Percentiles rank a stretch among this genome's conserved stretches.
Conservation (phyloP, 2,797 vertebrate species). For the Diglossa cyanea region DNA sequence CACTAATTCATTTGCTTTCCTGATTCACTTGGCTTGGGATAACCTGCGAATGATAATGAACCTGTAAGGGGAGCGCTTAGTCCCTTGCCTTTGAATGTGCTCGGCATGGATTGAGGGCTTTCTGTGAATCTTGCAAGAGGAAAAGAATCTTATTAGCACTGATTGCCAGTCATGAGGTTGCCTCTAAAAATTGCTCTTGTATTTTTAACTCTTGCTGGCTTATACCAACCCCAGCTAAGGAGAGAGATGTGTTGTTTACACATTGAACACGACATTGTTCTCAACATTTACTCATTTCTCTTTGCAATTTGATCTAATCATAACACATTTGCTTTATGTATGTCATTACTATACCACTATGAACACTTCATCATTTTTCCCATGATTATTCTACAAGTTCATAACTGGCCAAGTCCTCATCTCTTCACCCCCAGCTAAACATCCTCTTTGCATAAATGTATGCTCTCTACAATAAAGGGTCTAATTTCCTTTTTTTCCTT, state of each 20-base stretch:
- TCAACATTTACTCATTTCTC: conserved; percentile 37
- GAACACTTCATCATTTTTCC: conserved; percentile 40
- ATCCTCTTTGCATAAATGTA: conserved; percentile 52
- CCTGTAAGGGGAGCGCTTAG: conserved; percentile 85
- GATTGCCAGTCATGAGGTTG: conserved; percentile 88
- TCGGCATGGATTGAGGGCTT: conserved; percentile 94
- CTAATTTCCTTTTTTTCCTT: conserved; percentile 49
- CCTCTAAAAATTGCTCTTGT: conserved; percentile 76
- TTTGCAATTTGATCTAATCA: conserved; percentile 56
- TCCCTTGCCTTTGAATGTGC: conserved; percentile 97
- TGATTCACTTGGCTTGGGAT: conserved; percentile 94
- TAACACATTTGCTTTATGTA: conserved; percentile 47
- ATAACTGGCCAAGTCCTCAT: conserved; percentile 51
- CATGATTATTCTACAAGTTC: conserved; percentile 58
- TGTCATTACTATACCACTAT: conserved; percentile 40
- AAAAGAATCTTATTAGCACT: conserved; percentile 90
- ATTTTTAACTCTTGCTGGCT: conserved; percentile 82
- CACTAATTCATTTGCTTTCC: conserved; percentile 99
- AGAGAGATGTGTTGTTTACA: conserved; percentile 29
- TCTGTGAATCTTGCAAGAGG: conserved; percentile 88
- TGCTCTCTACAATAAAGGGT: conserved; percentile 53
- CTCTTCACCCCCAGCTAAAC: conserved; percentile 56
- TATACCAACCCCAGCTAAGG: conserved; percentile 1
- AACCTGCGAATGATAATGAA: conserved; percentile 95
- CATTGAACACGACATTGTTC: not conserved